Conservation (phyloP, 2,888 invertebrate genomes). For the Crepidodera aurea region DNA sequence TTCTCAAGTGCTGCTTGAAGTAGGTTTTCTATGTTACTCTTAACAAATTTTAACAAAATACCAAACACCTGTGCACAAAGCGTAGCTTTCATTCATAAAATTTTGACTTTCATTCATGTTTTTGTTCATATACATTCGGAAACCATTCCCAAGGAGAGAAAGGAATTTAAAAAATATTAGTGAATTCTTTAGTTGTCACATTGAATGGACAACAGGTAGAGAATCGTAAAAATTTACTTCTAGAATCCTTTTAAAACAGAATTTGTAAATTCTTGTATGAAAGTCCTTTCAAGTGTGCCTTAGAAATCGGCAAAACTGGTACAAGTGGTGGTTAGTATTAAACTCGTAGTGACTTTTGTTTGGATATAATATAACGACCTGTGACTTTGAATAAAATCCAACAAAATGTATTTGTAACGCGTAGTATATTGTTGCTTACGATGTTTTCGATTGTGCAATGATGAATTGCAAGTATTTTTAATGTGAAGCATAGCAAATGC, state of each 20-base stretch:
- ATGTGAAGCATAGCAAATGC: too few species aligned
- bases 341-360: neutral
- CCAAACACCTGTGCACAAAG: conserved; percentile 20
- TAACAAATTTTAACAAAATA: neutral
- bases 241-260: conserved; percentile 18
- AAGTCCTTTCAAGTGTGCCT: conserved; percentile 17
- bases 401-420: neutral
- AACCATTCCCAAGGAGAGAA: conserved; percentile 4
- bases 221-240: conserved; percentile 13
- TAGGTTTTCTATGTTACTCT: too few species aligned
- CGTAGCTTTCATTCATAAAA: conserved; percentile 18
- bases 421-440: neutral
- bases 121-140: neutral
- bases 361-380: too few species aligned
- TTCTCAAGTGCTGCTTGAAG: neutral
- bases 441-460: too few species aligned
- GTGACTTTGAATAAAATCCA: too few species aligned
- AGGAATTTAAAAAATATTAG: conserved; percentile 24
- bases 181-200: conserved; percentile 2
- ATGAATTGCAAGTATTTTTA: too few species aligned
- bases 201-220: conserved; percentile 17
- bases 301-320: conserved; percentile 22
- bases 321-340: conserved; percentile 16
- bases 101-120: conserved; percentile 21
- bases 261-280: conserved; percentile 19